Evolutionary conservation across 2,797 vertebrate species (phyloP), one percentile per base, ranked within the genome.

Genomic region (Distichodus sexfasciatus): DNA sequence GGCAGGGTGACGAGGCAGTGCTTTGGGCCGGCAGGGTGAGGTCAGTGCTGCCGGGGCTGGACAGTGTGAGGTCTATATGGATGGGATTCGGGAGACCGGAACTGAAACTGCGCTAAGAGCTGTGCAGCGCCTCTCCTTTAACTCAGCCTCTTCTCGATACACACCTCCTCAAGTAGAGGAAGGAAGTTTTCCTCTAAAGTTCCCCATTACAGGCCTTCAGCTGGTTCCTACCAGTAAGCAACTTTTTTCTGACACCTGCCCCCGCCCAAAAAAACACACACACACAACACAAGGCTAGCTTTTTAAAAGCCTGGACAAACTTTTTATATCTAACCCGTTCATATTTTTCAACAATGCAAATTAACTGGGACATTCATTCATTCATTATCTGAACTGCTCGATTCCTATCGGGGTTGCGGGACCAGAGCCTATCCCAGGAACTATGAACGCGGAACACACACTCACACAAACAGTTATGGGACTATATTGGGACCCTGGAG

Each of bases 131-230:
- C 93, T 91, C 79, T 93, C 93, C n/a, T n/a, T 0, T 93, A 92
- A 82, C 84, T 90, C 48, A 63, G 69, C 85, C 94, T 94, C 76
- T 94, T 95, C 72, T 97, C 95, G 72, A 91, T 84, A 65, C 94
- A 96, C 47, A 98, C 95, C 85, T 97, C 95, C 87, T 97, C 94
- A 67, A 94, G n/a, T n/a, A 98, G 69, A 98, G 93, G 84, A 94
- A 96, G 1, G 95, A 96, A 80, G 98, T 95, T 84, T 96, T 96
- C 89, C 97, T 94, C 87, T 95, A 86, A 67, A 98, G 91, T 81
- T 98, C 95, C 2, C 94, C 94, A 95, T 97, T 97, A 75, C 95
- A 95, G 0, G 91, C 91, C 83, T 97, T 96, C 85, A 98, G 89
- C 72, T 96, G 94, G 77, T 96, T 96, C 74, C 96, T 91, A 86